A percentile compares a stretch with the other conserved stretches of the same genome.
Conservation (phyloP, 1,140 invertebrate species). For the Theocolax elegans region DNA sequence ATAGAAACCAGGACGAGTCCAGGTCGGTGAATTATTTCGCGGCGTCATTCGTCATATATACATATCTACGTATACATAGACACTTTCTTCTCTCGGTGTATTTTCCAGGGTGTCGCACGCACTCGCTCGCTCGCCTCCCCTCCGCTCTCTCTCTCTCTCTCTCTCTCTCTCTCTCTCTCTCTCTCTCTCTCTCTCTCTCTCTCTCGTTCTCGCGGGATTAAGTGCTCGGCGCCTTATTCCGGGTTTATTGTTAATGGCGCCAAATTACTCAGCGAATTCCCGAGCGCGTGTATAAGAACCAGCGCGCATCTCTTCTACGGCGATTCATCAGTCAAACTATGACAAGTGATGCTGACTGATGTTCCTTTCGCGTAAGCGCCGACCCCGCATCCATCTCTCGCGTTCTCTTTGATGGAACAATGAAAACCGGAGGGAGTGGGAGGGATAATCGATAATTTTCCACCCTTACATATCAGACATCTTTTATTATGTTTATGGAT, state of each 20-base stretch:
- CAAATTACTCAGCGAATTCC: constrained; percentile 58
- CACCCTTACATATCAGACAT: too few relatives aligned
- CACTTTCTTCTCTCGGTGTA: not conserved
- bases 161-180: constrained; percentile 24
- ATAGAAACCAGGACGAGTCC: constrained; percentile 49
- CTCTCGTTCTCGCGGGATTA: constrained; percentile 37
- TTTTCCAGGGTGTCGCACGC: too few relatives aligned
- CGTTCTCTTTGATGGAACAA: constrained; percentile 24
- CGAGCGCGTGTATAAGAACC: not conserved
- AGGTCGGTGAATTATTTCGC: constrained; percentile 53
- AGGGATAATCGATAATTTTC: constrained; percentile 8
- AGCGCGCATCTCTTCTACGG: not conserved
- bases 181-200: constrained; percentile 5
- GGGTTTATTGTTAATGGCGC: constrained; percentile 54
- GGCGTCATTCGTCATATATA: constrained; percentile 52
- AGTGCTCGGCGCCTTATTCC: constrained; percentile 40
- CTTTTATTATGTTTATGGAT: too few relatives aligned
- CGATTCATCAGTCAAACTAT: constrained; percentile 49
- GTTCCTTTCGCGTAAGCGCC: constrained; percentile 35
- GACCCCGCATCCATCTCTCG: constrained; percentile 26
- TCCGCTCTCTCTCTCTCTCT: constrained; percentile 36
- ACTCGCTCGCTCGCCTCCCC: constrained; percentile 18
- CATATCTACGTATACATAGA: not conserved
- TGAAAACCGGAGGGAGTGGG: constrained; percentile 2
- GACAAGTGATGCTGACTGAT: constrained; percentile 53